These are phyloP conservation scores for Neodiprion fabricii DNA, from an alignment of 1,140 invertebrate species.

Conservation along the genomic window DNA sequence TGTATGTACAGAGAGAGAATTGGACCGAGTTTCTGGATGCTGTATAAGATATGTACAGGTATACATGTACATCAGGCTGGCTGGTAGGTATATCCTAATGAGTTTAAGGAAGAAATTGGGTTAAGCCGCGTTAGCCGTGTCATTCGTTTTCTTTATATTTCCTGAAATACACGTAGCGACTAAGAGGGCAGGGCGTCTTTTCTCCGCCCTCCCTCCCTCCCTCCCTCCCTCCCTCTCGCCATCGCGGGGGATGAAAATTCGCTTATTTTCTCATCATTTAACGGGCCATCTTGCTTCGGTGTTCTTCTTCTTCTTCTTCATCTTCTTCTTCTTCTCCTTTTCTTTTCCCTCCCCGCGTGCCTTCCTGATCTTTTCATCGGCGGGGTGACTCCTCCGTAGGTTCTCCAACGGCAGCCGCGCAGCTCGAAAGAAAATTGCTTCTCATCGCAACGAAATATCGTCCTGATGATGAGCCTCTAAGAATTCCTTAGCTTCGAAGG, in stretches of 20 bases:
- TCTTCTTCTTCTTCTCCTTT: not conserved
- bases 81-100: slow-evolving; percentile 41
- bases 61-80: not conserved
- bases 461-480: slow-evolving; percentile 48
- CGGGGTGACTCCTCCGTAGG: not conserved
- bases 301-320: slow-evolving; percentile 41
- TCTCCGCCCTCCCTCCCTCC: slow-evolving; percentile 11
- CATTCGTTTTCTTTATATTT: slow-evolving; percentile 56
- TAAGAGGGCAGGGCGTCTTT: too few relatives aligned
- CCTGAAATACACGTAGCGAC: slow-evolving; percentile 41
- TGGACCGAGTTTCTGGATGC: too few relatives aligned
- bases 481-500: too few relatives aligned
- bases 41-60: too few relatives aligned
- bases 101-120: slow-evolving; percentile 60
- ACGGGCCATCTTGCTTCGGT: slow-evolving; percentile 55
- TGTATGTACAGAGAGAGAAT: too few relatives aligned
- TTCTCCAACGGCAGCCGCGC: too few relatives aligned
- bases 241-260: slow-evolving; percentile 41
- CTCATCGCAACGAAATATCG: slow-evolving; percentile 57
- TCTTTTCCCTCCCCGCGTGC: not conserved
- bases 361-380: not conserved
- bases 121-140: slow-evolving; percentile 60
- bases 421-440: slow-evolving; percentile 57
- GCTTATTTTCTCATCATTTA: slow-evolving; percentile 60
- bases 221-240: not conserved